Evolutionary conservation across 2,888 invertebrate genomes (phyloP).

Genomic region (Teinopalpus imperialis): DNA sequence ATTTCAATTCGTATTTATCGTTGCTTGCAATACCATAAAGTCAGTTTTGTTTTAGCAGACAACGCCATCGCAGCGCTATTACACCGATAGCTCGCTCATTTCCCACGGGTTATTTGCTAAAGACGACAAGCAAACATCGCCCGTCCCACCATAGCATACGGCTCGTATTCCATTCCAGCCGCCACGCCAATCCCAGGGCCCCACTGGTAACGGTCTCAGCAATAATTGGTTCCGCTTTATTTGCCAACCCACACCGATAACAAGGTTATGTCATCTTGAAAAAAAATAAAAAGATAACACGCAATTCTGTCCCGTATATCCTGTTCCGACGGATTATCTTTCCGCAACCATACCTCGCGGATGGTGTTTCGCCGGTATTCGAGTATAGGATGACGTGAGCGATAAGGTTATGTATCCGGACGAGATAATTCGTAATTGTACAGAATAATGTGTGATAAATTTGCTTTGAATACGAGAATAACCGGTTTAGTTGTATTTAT

Average conservation of each 20-base stretch:
- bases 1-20: no score
- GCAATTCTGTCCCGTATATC: slow-evolving; percentile 22
- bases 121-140: slow-evolving; percentile 11
- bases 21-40: no score
- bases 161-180: slow-evolving; percentile 17
- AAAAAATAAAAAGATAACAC: slow-evolving; percentile 23
- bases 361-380: slow-evolving; percentile 5
- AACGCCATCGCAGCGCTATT: slow-evolving; percentile 39
- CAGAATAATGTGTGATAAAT: slow-evolving; percentile 27
- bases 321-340: slow-evolving; percentile 13
- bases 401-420: slow-evolving; percentile 28
- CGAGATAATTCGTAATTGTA: slow-evolving; percentile 25
- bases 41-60: slow-evolving; percentile 24
- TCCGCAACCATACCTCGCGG: neutral
- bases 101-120: slow-evolving; percentile 44
- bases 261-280: slow-evolving; percentile 29
- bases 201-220: slow-evolving; percentile 38
- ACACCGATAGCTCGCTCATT: slow-evolving; percentile 33
- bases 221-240: slow-evolving; percentile 58
- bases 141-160: slow-evolving; percentile 15
- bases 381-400: slow-evolving; percentile 30
- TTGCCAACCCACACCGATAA: slow-evolving; percentile 48
- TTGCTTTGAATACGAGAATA: slow-evolving; percentile 18
- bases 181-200: slow-evolving; percentile 26
- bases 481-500: slow-evolving; percentile 1